Conservation (phyloP, 2,113 vertebrate genomes). For the Archilochus colubris region DNA sequence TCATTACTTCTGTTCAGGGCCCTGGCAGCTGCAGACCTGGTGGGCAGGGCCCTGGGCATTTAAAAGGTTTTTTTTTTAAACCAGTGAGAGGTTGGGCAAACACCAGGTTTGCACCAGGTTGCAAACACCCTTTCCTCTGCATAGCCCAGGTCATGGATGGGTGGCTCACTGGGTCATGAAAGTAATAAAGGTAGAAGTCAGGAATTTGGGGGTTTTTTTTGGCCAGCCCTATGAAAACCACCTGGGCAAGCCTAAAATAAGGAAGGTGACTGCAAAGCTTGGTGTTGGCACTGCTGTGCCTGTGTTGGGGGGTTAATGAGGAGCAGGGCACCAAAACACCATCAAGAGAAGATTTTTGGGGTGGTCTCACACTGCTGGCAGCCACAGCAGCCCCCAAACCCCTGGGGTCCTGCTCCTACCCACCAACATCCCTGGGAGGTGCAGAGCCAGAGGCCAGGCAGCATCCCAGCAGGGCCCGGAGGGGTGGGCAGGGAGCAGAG, state of each 20-base stretch:
- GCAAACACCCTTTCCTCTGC: neutral
- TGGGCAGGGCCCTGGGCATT: neutral
- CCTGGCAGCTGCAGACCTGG: neutral
- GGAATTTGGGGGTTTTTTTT: neutral
- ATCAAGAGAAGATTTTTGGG: neutral
- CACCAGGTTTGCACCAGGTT: neutral
- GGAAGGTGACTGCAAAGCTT: neutral
- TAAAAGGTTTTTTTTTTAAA: neutral
- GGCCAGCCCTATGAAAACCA: neutral
- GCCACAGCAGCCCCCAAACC: neutral
- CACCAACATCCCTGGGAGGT: rapidly evolving
- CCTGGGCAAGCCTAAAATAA: neutral
- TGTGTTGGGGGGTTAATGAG: neutral
- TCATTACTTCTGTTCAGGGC: neutral
- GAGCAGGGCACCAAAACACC: neutral
- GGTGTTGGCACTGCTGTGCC: rapidly evolving
- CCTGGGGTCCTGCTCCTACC: neutral
- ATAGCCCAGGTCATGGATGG: neutral
- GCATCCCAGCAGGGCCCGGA: rapidly evolving
- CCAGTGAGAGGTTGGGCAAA: rapidly evolving
- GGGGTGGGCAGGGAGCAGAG: neutral
- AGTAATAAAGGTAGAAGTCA: neutral
- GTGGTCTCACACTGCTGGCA: neutral
- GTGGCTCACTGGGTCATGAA: neutral
- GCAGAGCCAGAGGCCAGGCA: neutral